A percentile compares a stretch with the other conserved stretches of the same genome.
These are phyloP conservation scores for Luperina nickerlii DNA, from an alignment of 2,888 invertebrate genomes.

Conservation along the genomic window DNA sequence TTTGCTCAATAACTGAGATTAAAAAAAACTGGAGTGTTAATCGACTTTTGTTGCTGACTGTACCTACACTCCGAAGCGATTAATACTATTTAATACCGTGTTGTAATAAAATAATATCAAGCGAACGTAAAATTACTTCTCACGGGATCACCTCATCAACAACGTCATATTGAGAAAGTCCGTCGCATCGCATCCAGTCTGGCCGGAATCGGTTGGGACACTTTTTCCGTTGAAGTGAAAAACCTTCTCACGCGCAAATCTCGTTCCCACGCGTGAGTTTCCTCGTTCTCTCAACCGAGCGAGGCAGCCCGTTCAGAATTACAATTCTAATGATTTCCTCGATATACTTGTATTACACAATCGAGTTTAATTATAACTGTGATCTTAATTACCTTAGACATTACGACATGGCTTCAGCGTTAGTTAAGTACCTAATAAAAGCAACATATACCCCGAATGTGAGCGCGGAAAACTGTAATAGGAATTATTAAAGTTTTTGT, in stretches of 20 bases:
- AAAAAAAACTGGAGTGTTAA: too few species aligned
- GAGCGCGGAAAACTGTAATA: slow-evolving; percentile 13
- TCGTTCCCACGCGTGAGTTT: slow-evolving; percentile 87
- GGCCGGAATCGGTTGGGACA: slow-evolving; percentile 74
- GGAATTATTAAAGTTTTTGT: slow-evolving; percentile 40
- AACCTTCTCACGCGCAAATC: slow-evolving; percentile 84
- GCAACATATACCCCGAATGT: slow-evolving; percentile 20
- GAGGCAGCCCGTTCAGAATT: slow-evolving; percentile 65
- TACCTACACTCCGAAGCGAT: neutral
- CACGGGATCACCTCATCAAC: slow-evolving; percentile 69
- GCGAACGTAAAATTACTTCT: slow-evolving; percentile 59
- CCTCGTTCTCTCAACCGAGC: slow-evolving; percentile 77
- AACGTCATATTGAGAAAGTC: slow-evolving; percentile 78
- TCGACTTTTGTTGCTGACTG: neutral
- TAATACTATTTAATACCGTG: slow-evolving; percentile 5
- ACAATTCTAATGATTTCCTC: slow-evolving; percentile 56
- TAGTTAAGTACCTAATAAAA: slow-evolving; percentile 30
- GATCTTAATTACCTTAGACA: slow-evolving; percentile 33
- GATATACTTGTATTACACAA: slow-evolving; percentile 48
- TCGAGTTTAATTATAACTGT: slow-evolving; percentile 53
- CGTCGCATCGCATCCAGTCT: slow-evolving; percentile 72
- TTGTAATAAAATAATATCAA: slow-evolving; percentile 20
- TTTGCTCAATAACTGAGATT: too few species aligned
- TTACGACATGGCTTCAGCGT: slow-evolving; percentile 28
- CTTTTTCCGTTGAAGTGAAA: slow-evolving; percentile 81